Evolutionary conservation across 2,797 vertebrate species (phyloP).

Genomic region (Sebastes iracundus): DNA sequence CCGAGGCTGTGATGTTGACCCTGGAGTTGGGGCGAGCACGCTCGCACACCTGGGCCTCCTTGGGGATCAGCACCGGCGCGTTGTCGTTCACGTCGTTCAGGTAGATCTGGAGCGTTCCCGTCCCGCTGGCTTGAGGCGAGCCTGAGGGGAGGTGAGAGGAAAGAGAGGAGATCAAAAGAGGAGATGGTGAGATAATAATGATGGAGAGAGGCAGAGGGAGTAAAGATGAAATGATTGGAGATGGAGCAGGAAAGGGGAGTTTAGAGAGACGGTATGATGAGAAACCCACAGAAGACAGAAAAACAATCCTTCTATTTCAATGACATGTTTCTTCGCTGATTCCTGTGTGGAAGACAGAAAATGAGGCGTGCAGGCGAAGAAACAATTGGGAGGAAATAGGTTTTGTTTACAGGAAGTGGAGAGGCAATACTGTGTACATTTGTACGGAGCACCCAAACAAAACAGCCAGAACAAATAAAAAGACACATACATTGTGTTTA

Average conservation of each 20-base stretch:
- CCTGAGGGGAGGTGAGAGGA: constrained; percentile 77
- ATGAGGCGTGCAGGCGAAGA: constrained; percentile 12
- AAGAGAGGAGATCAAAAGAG: constrained; percentile 22
- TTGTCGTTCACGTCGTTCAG: constrained; percentile 98
- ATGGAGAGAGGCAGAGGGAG: not conserved
- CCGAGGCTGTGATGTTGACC: constrained; percentile 95
- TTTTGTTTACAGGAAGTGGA: constrained; percentile 37
- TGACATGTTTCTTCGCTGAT: not conserved
- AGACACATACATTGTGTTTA: constrained; percentile 56
- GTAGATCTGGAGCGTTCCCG: constrained; percentile 95
- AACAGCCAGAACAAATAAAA: constrained; percentile 56
- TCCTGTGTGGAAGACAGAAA: constrained; percentile 37
- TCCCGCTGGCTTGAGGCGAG: constrained; percentile 93
- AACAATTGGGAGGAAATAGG: constrained; percentile 30
- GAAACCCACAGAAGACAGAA: not conserved
- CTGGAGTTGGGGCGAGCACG: constrained; percentile 84
- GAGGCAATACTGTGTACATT: constrained; percentile 16
- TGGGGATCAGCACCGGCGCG: constrained; percentile 90
- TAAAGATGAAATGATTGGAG: constrained; percentile 23
- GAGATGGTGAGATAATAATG: constrained; percentile 3
- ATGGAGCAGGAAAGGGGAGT: constrained; percentile 9
- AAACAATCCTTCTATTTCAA: constrained; percentile 23
- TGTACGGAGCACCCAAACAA: constrained; percentile 43
- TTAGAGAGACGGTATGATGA: not conserved
- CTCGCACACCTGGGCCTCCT: constrained; percentile 95